A percentile compares a stretch with the other conserved stretches of the same genome.
These are phyloP conservation scores for Phrynocephalus vlangalii DNA, from an alignment of 2,797 vertebrate genomes.

Conservation along the genomic window DNA sequence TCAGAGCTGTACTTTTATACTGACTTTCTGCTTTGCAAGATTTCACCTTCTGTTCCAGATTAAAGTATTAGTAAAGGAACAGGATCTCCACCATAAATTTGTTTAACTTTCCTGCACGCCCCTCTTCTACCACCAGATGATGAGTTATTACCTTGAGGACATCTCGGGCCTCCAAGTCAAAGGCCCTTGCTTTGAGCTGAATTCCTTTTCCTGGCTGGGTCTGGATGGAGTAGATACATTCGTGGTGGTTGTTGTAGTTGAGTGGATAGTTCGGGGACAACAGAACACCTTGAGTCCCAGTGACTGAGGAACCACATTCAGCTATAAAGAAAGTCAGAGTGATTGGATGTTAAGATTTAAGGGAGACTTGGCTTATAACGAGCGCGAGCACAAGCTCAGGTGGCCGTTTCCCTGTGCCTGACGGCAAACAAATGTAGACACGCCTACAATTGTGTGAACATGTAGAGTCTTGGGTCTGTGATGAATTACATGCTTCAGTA, in stretches of 20 bases:
- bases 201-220: constrained; percentile 98
- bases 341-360: constrained; percentile 54
- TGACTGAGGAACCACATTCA: constrained; percentile 96
- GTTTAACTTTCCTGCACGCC: not conserved
- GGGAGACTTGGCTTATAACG: accelerated
- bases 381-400: constrained; percentile 28
- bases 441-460: not conserved
- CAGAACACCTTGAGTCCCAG: constrained; percentile 94
- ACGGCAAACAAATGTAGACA: not conserved
- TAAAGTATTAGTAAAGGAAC: not conserved
- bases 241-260: constrained; percentile 96
- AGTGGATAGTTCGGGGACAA: constrained; percentile 98
- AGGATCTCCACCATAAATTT: not conserved
- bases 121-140: not conserved
- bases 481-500: not conserved
- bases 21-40: not conserved
- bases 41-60: not conserved
- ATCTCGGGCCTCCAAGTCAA: constrained; percentile 91
- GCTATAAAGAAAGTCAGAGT: constrained; percentile 80
- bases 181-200: constrained; percentile 91
- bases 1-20: not conserved
- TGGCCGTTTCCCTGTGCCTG: not conserved
- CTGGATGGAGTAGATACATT: constrained; percentile 99
- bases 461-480: not conserved
- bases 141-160: constrained; percentile 88